Base-by-base conservation (phyloP, 92 coral and sea anemone species). In the Diadumene lineata region DNA sequence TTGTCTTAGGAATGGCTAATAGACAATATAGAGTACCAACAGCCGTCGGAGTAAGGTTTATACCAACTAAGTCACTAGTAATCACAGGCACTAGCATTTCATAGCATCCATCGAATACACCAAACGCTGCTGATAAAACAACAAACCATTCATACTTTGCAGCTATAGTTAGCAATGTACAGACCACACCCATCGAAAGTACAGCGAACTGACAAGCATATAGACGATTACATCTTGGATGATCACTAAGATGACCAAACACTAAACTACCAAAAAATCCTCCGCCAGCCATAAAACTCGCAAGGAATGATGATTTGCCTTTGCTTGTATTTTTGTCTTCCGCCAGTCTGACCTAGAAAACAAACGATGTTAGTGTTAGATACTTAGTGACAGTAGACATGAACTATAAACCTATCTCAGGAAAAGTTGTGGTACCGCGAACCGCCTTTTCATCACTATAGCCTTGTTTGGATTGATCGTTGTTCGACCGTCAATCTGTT, bases 11-110 rank as follows among this genome's bases (percentile, higher is more conserved):
- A 19, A 90, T 74, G 3, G 96, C 81, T 74, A 90, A 68, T 4
- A 86, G 18, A 28, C 88, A 81, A 34, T 86, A 90, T 30, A 90
- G 72, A 27, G 63, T 62, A n/a, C 92, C 96, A 30, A 90, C 79
- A 8, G 89, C 96, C 23, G 77, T 60, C 0, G 86, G 78, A 55
- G 88, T 73, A 11, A 58, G 48, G 8, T 72, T 70, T 17, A 79
- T 34, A 2, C 96, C 96, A 1, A 86, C 91, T 3, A 84, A 68
- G 64, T 83, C 86, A 6, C 79, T 81, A n/a, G 96, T 90, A 38
- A 88, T 85, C 10, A 90, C 90, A 13, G 96, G 92, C 19, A 90
- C 84, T 25, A 90, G 60, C 89, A 86, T 78, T 22, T 88, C 90
- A 71, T 82, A 90, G 31, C 92, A 76, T 1, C 96, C 96, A 34